These are phyloP conservation scores for Engraulis encrasicolus DNA, from an alignment of 2,113 vertebrate species.

Conservation along the genomic window DNA sequence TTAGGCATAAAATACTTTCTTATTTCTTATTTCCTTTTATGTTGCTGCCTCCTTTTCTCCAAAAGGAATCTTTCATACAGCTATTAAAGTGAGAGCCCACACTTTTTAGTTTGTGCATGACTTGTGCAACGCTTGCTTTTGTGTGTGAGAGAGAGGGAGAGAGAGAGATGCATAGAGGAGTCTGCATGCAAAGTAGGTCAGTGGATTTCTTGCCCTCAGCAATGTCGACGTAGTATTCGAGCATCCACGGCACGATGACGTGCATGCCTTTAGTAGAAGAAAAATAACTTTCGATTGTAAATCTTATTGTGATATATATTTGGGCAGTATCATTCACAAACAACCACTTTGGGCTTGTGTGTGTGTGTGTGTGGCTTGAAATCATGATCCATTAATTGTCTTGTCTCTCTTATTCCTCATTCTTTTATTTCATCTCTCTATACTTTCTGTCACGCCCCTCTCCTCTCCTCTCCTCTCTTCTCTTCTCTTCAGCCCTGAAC, in stretches of 20 bases:
- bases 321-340: too few relatives aligned
- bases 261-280: background rate
- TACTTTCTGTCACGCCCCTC: too few relatives aligned
- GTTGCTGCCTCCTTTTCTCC: background rate
- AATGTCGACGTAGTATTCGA: background rate
- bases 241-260: background rate
- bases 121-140: background rate
- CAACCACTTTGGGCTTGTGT: too few relatives aligned
- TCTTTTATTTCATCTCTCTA: background rate
- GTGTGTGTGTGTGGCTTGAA: too few relatives aligned
- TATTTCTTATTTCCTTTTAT: background rate
- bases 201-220: background rate
- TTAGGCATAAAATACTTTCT: background rate
- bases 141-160: background rate
- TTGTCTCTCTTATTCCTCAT: background rate
- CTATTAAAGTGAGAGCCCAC: background rate
- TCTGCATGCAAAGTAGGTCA: conserved; percentile 14
- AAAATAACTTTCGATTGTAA: too few relatives aligned
- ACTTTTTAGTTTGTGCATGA: conserved; percentile 10
- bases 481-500: conserved; percentile 38
- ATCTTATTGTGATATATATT: too few relatives aligned
- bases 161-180: too few relatives aligned
- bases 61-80: background rate
- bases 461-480: conserved; percentile 20
- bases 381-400: background rate